Conservation (phyloP, 2,888 invertebrate species). For the Protonemura montana region DNA sequence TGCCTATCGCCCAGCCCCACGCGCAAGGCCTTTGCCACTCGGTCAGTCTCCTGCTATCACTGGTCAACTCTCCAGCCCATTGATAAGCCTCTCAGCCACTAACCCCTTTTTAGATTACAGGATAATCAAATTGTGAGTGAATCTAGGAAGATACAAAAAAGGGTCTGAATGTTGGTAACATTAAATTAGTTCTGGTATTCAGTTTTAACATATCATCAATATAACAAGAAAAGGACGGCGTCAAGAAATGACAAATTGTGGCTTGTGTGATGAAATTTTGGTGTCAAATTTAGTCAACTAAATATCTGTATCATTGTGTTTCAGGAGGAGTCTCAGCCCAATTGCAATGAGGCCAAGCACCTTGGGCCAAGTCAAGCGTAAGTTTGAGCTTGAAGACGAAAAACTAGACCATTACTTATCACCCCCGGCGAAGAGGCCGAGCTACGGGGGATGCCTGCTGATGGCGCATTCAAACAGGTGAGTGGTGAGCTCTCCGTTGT, state of each 20-base stretch:
- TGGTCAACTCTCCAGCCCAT: too few relatives aligned
- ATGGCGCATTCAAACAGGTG: constrained; percentile 58
- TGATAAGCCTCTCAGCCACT: too few relatives aligned
- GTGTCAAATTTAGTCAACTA: too few relatives aligned
- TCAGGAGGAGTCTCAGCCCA: constrained; percentile 82
- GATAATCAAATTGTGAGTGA: too few relatives aligned
- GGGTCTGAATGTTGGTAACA: too few relatives aligned
- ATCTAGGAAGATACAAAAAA: too few relatives aligned
- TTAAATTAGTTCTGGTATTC: too few relatives aligned
- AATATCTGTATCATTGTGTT: constrained; percentile 49
- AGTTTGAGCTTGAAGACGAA: constrained; percentile 68
- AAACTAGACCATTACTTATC: constrained; percentile 56
- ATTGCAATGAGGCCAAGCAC: constrained; percentile 76
- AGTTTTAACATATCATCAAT: too few relatives aligned
- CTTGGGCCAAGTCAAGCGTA: constrained; percentile 67
- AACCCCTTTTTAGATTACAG: too few relatives aligned
- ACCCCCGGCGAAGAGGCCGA: constrained; percentile 60
- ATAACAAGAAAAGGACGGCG: too few relatives aligned
- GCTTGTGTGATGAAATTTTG: too few relatives aligned
- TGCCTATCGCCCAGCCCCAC: constrained; percentile 83
- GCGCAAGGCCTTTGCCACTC: constrained; percentile 78
- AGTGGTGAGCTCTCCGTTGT: constrained; percentile 34
- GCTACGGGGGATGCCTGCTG: constrained; percentile 55
- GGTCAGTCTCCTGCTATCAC: constrained; percentile 55
- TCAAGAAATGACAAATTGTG: too few relatives aligned